Conservation (phyloP, 1,140 invertebrate species). For the Capitella teleta region DNA sequence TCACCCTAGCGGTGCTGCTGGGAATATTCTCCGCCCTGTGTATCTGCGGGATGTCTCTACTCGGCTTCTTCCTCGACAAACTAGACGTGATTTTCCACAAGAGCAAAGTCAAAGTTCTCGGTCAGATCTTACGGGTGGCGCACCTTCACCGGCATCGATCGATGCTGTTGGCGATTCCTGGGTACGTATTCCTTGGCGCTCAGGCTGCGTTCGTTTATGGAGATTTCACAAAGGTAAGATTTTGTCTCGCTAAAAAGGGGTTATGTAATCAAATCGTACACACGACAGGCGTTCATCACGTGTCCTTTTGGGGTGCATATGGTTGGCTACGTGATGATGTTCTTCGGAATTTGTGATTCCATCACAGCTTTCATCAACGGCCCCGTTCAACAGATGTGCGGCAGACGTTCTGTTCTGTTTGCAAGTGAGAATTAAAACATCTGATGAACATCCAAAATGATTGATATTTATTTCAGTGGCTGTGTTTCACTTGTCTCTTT, state of each 20-base stretch:
- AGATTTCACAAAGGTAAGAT: slow-evolving; percentile 33
- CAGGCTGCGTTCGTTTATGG: slow-evolving; percentile 37
- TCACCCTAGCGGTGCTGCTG: slow-evolving; percentile 22
- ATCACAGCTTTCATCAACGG: not conserved
- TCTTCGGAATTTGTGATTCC: not conserved
- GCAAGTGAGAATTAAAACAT: not conserved
- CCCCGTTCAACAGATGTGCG: not conserved
- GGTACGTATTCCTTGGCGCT: slow-evolving; percentile 32
- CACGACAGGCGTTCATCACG: slow-evolving; percentile 5
- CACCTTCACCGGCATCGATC: slow-evolving; percentile 26
- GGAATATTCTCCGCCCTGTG: slow-evolving; percentile 28
- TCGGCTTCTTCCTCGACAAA: slow-evolving; percentile 28
- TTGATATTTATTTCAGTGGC: too few species aligned
- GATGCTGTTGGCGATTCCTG: slow-evolving; percentile 28
- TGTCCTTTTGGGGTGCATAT: slow-evolving; percentile 11
- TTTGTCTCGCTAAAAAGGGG: too few species aligned
- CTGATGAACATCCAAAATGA: too few species aligned
- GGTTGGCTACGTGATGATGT: slow-evolving; percentile 10
- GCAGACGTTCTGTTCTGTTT: not conserved
- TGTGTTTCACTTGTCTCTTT: not conserved
- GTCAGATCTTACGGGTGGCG: slow-evolving; percentile 9
- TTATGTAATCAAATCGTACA: too few species aligned
- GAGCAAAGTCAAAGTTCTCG: not conserved
- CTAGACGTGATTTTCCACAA: slow-evolving; percentile 23
- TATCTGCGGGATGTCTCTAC: slow-evolving; percentile 26